phyloP scores from a whole-genome alignment of 2,113 vertebrate species.

The Calyptomena viridis region DNA sequence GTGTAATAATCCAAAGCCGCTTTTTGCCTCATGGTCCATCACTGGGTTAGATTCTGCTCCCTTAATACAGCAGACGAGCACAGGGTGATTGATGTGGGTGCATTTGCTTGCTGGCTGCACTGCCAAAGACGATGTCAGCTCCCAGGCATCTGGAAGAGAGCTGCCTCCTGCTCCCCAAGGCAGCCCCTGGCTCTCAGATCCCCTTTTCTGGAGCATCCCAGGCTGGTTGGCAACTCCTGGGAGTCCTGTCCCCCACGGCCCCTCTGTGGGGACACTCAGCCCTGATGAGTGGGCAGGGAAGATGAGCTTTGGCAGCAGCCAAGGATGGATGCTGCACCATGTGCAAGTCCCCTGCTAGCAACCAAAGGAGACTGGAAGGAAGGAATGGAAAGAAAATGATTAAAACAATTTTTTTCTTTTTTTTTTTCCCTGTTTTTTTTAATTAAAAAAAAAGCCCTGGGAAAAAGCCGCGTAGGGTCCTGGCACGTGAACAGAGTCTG shows the following conservation, averaged over 20 bases:
- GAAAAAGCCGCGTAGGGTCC: constrained; percentile 44
- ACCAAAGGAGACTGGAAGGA: constrained; percentile 24
- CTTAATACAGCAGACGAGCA: background rate
- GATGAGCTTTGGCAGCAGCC: fast-evolving
- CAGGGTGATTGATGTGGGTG: background rate
- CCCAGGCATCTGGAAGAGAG: background rate
- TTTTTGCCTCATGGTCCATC: background rate
- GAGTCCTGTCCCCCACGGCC: background rate
- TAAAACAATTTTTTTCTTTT: background rate
- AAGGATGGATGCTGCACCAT: background rate
- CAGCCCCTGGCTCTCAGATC: background rate
- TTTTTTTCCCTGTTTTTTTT: background rate
- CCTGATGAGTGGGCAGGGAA: background rate
- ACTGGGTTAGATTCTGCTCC: background rate
- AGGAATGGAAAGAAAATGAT: constrained; percentile 56
- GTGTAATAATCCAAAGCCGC: background rate
- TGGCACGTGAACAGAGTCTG: constrained; percentile 52
- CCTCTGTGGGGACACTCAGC: background rate
- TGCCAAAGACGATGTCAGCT: constrained; percentile 53
- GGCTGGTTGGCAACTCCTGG: background rate
- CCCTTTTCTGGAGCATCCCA: background rate
- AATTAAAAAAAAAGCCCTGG: constrained; percentile 29
- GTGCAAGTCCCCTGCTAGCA: background rate
- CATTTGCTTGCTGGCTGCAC: background rate
- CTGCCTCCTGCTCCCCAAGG: background rate